Base-by-base conservation (phyloP, 2,888 invertebrate genomes). In the Ashinkailepas kermadecensis region DNA sequence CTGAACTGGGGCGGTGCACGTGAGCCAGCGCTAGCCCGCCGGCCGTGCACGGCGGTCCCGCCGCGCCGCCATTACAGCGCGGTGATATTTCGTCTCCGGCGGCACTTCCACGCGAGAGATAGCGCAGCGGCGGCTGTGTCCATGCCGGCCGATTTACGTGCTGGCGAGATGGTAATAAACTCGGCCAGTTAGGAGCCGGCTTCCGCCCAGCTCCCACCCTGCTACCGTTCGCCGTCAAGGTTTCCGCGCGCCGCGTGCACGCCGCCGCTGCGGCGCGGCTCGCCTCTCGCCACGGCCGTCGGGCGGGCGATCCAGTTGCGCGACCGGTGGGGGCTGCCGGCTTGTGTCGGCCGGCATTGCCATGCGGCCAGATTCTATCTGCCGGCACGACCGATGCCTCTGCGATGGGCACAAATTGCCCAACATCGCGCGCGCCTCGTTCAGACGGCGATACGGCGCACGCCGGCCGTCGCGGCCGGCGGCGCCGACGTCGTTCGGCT, bases 41-140 rank as follows among this genome's bases (percentile, higher is more conserved):
- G n/a, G n/a, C 21, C 67, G 15, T 67, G 67, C 23, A 67, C 11
- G 9, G 12, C 70, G 21, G 21, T 1, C 25, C 25, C 74, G 21
- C 56, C 54, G 54, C 70, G 39, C 21, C 74, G 11, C 56, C 74
- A 74, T 74, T 74, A 74, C 56, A 6, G 21, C 56, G 9, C 74
- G 74, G 74, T 9, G 74, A 74, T 74, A 74, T 56, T 74, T 74
- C 39, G 74, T 74, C 70, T 54, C 70, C 10, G 74, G 10, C 74
- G 11, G 39, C 70, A 39, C 39, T 13, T 23, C 39, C 15, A 9
- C 0, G 12, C 62, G 15, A 4, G 62, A 62, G 62, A 62, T 62
- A 62, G 62, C 18, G 18, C 39, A 39, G 39, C 8, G 62, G 62
- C 62, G 18, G 13, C 18, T 11, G 18, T 62, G 62, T 62, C 13